A percentile compares a stretch with the other conserved stretches of the same genome.
phyloP scores from a whole-genome alignment of 1,140 invertebrate species.

The Drosophila orosa region DNA sequence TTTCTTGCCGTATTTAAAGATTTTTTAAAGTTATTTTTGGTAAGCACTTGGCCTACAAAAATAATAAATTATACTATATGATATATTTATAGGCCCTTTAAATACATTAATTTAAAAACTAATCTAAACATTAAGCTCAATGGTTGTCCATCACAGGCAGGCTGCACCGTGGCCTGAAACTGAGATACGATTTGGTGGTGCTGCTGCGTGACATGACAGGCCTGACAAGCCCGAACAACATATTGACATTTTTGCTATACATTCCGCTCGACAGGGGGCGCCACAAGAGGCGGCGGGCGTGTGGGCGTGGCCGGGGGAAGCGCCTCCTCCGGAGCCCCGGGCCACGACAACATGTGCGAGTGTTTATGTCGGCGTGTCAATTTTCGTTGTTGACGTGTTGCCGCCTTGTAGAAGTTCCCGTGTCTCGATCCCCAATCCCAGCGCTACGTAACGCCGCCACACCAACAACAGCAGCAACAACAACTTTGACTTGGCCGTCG shows the following conservation, averaged over 20 bases:
- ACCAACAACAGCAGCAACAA: slow-evolving; percentile 8
- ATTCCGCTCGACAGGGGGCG: slow-evolving; percentile 69
- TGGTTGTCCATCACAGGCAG: not conserved
- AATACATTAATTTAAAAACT: not conserved
- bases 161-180: slow-evolving; percentile 39
- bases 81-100: not conserved
- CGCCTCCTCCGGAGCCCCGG: slow-evolving; percentile 30
- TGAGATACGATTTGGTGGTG: slow-evolving; percentile 72
- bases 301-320: not conserved
- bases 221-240: slow-evolving; percentile 78
- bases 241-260: slow-evolving; percentile 82
- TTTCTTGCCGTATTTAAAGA: too few relatives aligned
- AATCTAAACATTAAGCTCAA: not conserved
- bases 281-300: slow-evolving; percentile 22
- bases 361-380: slow-evolving; percentile 81
- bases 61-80: too few relatives aligned
- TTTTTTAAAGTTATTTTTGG: too few relatives aligned
- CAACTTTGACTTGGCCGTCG: slow-evolving; percentile 63
- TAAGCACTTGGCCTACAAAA: not conserved
- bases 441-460: slow-evolving; percentile 31
- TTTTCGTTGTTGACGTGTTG: slow-evolving; percentile 81
- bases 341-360: slow-evolving; percentile 70
- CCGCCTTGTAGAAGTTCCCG: slow-evolving; percentile 44
- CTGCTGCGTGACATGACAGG: slow-evolving; percentile 74
- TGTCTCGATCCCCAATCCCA: slow-evolving; percentile 26